Percentiles rank a stretch among this genome's conserved stretches.
These are phyloP conservation scores for Manis pentadactyla DNA, from an alignment of 2,797 vertebrate genomes.

Conservation along the genomic window DNA sequence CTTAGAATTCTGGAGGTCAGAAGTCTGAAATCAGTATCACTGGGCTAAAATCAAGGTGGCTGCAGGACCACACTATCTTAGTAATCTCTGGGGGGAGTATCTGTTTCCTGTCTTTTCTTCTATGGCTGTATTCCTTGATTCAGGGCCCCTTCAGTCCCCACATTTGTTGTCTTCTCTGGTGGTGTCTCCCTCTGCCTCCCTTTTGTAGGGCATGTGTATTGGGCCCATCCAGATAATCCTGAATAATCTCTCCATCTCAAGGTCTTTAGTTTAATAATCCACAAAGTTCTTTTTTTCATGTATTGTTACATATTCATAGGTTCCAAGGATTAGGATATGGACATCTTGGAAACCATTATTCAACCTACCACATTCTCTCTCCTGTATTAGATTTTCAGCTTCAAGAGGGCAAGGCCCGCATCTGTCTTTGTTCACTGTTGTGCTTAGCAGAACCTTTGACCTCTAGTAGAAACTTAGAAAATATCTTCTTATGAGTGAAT, in stretches of 20 bases:
- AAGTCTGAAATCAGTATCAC: neutral
- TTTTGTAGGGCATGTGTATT: neutral
- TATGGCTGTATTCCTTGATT: neutral
- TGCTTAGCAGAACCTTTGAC: neutral
- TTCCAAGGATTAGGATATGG: neutral
- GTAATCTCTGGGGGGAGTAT: neutral
- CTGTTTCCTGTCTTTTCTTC: neutral
- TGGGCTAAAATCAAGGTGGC: neutral
- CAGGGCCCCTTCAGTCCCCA: neutral
- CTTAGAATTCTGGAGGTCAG: neutral
- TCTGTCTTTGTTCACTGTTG: neutral
- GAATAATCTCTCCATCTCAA: neutral
- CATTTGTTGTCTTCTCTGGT: neutral
- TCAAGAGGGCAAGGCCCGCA: neutral
- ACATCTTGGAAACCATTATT: neutral
- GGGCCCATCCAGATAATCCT: neutral
- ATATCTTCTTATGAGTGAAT: neutral
- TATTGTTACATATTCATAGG: neutral
- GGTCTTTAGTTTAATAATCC: neutral
- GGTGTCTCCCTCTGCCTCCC: neutral
- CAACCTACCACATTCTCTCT: neutral
- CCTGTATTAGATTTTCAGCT: conserved; percentile 31
- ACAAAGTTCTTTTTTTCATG: neutral
- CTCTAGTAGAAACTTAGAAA: neutral
- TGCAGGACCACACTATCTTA: neutral